A percentile compares a stretch with the other conserved stretches of the same genome.
Evolutionary conservation across 2,113 vertebrate genomes (phyloP).

Genomic region (Amphiprion percula): DNA sequence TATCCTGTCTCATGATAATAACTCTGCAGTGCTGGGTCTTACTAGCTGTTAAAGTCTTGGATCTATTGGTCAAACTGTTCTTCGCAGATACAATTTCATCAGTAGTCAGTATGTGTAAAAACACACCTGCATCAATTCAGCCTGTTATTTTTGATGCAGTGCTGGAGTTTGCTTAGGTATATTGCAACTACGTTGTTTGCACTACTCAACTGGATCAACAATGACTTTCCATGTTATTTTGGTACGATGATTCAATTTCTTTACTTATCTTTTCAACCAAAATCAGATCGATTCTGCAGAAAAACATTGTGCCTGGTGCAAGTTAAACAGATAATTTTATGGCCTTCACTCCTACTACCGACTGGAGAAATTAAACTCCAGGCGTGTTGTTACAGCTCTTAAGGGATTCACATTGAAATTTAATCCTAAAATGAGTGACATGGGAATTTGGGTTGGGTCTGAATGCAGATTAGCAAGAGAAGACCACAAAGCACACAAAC

Average conservation of each 20-base stretch:
- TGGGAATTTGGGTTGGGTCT: constrained; percentile 60
- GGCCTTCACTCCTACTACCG: constrained; percentile 12
- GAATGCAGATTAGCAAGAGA: constrained; percentile 79
- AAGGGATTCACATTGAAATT: constrained; percentile 42
- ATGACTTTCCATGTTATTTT: constrained; percentile 8
- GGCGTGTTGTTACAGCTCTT: constrained; percentile 23
- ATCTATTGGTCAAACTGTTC: not conserved
- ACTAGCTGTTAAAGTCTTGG: too few relatives aligned
- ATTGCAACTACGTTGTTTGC: not conserved
- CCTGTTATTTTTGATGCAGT: constrained; percentile 18
- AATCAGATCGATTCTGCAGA: constrained; percentile 18
- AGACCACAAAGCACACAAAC: constrained; percentile 75
- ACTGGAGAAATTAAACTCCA: constrained; percentile 30
- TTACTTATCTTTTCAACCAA: not conserved
- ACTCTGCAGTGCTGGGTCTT: not conserved
- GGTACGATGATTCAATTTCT: constrained; percentile 11
- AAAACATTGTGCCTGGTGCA: constrained; percentile 25
- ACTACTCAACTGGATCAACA: constrained; percentile 10
- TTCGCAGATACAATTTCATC: not conserved
- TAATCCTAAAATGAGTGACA: constrained; percentile 50
- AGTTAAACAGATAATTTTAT: constrained; percentile 13
- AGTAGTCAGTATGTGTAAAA: not conserved
- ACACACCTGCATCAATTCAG: not conserved
- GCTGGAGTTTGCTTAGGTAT: not conserved
- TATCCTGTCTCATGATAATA: not conserved